Base-by-base conservation (phyloP, 2,888 invertebrate genomes). In the Acleris literana region DNA sequence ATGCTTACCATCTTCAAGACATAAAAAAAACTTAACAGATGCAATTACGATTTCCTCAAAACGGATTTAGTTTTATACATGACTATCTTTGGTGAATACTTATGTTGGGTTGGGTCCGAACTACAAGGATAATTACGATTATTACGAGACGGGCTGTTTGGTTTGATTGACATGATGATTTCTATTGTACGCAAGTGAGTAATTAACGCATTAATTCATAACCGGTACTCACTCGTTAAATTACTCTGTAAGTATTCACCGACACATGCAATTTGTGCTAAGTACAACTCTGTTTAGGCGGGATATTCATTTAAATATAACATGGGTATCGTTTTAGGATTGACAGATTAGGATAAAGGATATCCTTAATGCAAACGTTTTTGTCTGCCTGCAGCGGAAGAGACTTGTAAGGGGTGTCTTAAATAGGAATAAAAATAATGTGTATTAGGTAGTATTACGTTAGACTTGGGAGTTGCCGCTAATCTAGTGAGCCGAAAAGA, bases 281-380 rank as follows among this genome's bases (percentile, higher is more conserved):
- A n/a, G n/a, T n/a, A 44, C 49, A 56, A 56, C 49, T 48, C 6
- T 56, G 54, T 54, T 55, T 33, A 22, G 43, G 51, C 65, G 44
- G 60, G 60, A 61, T 43, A 52, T 60, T 65, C 49, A 65, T 65
- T 65, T 61, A 43, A 65, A 65, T 65, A 65, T 22, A 56, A 65
- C 65, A 61, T 56, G 55, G 52, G 1, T 51, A 60, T 55, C 13
- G 60, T 29, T 60, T 65, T 53, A 25, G 13, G 5, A 3, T 16
- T 48, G 48, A 13, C 48, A 29, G 29, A 48, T 33, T 33, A 33
- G 57, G 48, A 48, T 58, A 29, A 49, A 59, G 48, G 58, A 49
- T 59, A 33, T 59, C 58, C 39, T 25, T 5, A 59, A 49, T 48
- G 17, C 6, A 9, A 3, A 29, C 46, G 29, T 43, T 51, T 22